Conservation (phyloP, 2,797 vertebrate species). For the Poecile montanus region DNA sequence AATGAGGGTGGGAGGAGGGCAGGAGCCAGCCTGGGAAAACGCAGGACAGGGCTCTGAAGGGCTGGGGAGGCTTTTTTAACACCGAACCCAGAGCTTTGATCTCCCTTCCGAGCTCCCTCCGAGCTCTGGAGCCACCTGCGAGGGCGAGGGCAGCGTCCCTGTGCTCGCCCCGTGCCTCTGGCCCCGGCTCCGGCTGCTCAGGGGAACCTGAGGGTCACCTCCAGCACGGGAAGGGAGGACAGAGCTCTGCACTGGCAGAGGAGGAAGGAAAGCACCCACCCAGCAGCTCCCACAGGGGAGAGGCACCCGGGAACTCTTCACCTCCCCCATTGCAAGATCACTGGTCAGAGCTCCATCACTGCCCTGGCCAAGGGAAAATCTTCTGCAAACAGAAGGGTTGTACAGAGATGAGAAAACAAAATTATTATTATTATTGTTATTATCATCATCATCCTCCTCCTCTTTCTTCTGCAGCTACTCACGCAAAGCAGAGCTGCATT, state of each 20-base stretch:
- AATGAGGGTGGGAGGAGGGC: background rate
- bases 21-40: background rate
- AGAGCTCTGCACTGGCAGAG: fast-evolving
- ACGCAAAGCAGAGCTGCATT: background rate
- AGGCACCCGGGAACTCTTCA: fast-evolving
- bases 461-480: background rate
- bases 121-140: background rate
- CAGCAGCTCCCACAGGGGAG: fast-evolving
- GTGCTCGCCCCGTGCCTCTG: fast-evolving
- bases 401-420: background rate
- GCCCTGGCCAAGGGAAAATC: background rate
- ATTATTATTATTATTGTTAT: fast-evolving
- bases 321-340: fast-evolving
- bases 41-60: background rate
- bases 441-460: fast-evolving
- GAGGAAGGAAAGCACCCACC: background rate
- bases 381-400: background rate
- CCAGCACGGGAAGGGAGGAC: background rate
- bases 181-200: fast-evolving
- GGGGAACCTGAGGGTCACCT: fast-evolving
- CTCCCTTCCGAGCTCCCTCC: background rate
- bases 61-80: background rate
- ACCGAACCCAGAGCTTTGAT: background rate
- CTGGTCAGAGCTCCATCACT: background rate
- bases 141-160: fast-evolving